phyloP scores from a whole-genome alignment of 2,797 vertebrate genomes.

The Cuculus canorus region DNA sequence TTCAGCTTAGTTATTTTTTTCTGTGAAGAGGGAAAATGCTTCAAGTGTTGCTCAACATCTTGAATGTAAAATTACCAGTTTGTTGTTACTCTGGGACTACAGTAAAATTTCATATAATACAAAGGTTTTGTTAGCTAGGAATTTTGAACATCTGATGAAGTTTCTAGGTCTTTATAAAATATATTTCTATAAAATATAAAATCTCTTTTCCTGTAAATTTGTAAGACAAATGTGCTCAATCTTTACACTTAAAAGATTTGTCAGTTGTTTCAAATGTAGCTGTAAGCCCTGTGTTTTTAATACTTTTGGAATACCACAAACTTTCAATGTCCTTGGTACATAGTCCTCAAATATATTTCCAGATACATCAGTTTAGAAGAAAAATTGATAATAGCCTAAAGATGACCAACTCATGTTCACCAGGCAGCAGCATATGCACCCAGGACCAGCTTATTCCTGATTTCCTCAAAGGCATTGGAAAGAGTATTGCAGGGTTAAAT shows the following conservation, averaged over 20 bases:
- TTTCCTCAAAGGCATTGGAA: neutral
- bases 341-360: neutral
- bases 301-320: neutral
- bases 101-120: neutral
- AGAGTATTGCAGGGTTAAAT: neutral
- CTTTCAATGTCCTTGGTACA: neutral
- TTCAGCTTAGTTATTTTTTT: neutral
- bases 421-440: neutral
- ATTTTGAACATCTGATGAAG: neutral
- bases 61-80: neutral
- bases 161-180: neutral
- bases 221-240: neutral
- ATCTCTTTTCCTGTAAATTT: neutral
- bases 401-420: neutral
- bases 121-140: neutral
- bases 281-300: neutral
- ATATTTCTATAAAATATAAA: neutral
- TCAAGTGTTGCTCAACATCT: neutral
- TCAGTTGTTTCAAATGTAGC: neutral
- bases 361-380: neutral
- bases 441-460: neutral
- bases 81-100: neutral
- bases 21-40: neutral
- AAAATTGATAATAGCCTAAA: neutral
- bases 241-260: neutral